Evolutionary conservation across 1,140 invertebrate genomes (phyloP).

Genomic region (Zaprionus capensis): DNA sequence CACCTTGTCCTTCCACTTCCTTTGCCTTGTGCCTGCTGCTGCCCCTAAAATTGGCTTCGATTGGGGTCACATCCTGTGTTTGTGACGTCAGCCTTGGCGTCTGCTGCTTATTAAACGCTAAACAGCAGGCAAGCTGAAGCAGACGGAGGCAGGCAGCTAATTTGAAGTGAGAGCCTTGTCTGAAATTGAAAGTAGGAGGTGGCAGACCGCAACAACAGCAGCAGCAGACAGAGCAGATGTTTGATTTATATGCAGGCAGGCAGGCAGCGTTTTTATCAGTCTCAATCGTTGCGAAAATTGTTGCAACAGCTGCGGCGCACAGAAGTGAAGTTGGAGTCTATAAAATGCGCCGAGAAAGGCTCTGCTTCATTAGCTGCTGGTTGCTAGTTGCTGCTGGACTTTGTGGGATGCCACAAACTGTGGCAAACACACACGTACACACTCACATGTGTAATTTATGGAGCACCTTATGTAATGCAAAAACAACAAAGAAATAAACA

Average conservation of each 20-base stretch:
- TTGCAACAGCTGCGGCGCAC: conserved; percentile 47
- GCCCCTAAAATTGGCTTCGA: conserved; percentile 36
- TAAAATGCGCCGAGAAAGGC: neutral
- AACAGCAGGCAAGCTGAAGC: conserved; percentile 28
- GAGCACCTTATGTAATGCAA: conserved; percentile 45
- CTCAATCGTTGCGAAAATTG: conserved; percentile 32
- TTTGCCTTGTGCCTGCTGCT: neutral
- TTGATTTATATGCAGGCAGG: conserved; percentile 48
- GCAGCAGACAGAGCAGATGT: conserved; percentile 41
- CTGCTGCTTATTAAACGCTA: conserved; percentile 27
- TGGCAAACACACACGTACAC: neutral
- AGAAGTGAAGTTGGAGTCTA: conserved; percentile 16
- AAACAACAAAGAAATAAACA: neutral
- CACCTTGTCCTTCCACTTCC: too few species aligned
- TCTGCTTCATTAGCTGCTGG: conserved; percentile 42
- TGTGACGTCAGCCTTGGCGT: conserved; percentile 35
- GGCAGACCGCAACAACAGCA: conserved; percentile 12
- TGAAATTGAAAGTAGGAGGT: conserved; percentile 19
- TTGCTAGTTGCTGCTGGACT: conserved; percentile 5
- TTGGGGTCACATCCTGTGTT: conserved; percentile 39
- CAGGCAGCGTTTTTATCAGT: conserved; percentile 34
- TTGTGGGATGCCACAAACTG: conserved; percentile 29
- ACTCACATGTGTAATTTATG: conserved; percentile 34
- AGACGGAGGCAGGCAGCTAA: conserved; percentile 7
- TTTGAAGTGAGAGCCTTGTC: conserved; percentile 18